These are phyloP conservation scores for Oedothorax gibbosus DNA, from an alignment of 1,140 invertebrate species.

Conservation along the genomic window DNA sequence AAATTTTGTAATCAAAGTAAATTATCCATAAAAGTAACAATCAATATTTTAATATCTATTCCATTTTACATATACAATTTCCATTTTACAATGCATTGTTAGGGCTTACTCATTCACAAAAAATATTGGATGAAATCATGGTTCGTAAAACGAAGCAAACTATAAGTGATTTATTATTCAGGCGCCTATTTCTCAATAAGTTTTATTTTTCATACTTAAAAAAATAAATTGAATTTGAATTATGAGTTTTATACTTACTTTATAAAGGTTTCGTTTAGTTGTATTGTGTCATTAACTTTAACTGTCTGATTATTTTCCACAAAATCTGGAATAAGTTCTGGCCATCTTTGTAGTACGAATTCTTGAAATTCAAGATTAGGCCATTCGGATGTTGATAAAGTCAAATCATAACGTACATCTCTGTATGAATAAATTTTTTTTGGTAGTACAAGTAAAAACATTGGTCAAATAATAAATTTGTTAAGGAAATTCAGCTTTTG, in stretches of 20 bases:
- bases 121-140: too few species aligned
- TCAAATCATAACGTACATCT: conserved; percentile 61
- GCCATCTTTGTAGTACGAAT: conserved; percentile 58
- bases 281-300: neutral
- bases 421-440: conserved; percentile 33
- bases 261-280: conserved; percentile 48
- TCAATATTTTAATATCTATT: too few species aligned
- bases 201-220: too few species aligned
- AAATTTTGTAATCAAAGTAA: too few species aligned
- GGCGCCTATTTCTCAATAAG: too few species aligned
- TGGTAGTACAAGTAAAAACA: neutral
- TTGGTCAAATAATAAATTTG: neutral
- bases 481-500: neutral
- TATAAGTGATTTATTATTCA: too few species aligned
- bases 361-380: conserved; percentile 61
- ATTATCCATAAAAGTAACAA: too few species aligned
- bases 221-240: too few species aligned
- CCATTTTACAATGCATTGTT: too few species aligned
- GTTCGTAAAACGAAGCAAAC: too few species aligned
- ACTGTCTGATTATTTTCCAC: neutral
- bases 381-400: conserved; percentile 62
- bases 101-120: too few species aligned
- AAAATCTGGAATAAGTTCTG: conserved; percentile 43
- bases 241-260: conserved; percentile 30
- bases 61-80: too few species aligned